Evolutionary conservation across 2,888 invertebrate species (phyloP).

Genomic region (Hypena proboscidalis): DNA sequence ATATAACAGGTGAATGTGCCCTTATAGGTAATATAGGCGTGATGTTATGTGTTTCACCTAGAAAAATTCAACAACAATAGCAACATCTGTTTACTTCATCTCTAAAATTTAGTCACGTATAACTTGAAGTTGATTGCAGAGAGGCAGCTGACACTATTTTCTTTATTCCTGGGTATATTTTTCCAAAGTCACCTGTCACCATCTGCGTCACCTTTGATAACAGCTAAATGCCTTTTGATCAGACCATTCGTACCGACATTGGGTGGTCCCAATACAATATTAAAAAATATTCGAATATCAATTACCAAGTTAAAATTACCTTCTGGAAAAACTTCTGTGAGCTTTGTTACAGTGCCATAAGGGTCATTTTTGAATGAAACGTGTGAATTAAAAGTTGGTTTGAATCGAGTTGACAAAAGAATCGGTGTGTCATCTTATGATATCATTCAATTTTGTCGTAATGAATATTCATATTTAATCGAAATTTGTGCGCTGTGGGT

Average conservation of each 20-base stretch:
- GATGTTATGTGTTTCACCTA: too few relatives aligned
- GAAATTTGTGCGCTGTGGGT: slow-evolving; percentile 1
- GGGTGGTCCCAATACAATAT: slow-evolving; percentile 61
- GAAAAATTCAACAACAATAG: too few relatives aligned
- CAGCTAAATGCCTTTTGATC: slow-evolving; percentile 52
- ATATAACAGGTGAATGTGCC: too few relatives aligned
- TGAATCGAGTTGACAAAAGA: slow-evolving; percentile 50
- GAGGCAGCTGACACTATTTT: slow-evolving; percentile 21
- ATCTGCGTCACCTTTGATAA: slow-evolving; percentile 42
- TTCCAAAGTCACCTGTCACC: slow-evolving; percentile 53
- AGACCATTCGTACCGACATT: slow-evolving; percentile 48
- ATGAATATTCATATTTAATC: slow-evolving; percentile 22
- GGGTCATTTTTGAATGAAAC: slow-evolving; percentile 2
- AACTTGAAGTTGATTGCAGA: too few relatives aligned
- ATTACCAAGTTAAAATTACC: slow-evolving; percentile 16
- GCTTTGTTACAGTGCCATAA: neutral
- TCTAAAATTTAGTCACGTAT: too few relatives aligned
- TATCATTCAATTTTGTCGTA: slow-evolving; percentile 41
- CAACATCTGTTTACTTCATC: too few relatives aligned
- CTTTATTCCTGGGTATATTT: slow-evolving; percentile 10
- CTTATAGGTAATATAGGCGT: too few relatives aligned
- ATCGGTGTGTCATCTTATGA: slow-evolving; percentile 55
- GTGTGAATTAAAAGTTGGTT: neutral
- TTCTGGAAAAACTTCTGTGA: neutral
- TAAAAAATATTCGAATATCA: slow-evolving; percentile 32